Evolutionary conservation across 2,113 vertebrate genomes (phyloP), one percentile per base, ranked within the genome.

Genomic region (Clarias macrocephalus): DNA sequence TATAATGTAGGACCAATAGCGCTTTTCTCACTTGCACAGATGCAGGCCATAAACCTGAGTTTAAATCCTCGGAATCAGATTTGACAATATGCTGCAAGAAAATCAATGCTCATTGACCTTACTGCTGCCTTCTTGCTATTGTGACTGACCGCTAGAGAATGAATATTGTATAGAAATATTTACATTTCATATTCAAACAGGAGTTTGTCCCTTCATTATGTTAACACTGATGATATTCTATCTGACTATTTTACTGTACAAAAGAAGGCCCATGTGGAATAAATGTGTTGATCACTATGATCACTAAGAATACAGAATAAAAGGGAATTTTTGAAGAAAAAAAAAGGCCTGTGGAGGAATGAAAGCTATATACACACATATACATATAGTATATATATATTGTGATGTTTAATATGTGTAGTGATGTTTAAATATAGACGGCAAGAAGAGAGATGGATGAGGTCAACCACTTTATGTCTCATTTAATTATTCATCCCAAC

Each of bases 51-150:
- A 82, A 85, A 80, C 87, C 91, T 85, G 77, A 89, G 33, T 87
- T 87, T 79, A 88, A 91, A 83, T 89, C 85, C 89, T 88, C 90
- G 89, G 84, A 85, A 90, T 85, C 88, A 76, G 89, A 87, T 89
- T 59, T 90, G 89, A 85, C 80, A 89, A 85, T 83, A 72, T 90
- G 87, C 89, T 88, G 90, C 84, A 90, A 91, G 89, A 92, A 93
- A 94, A 95, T 95, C 94, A 93, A 95, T 95, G 92, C 85, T 88
- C 91, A 92, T 89, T 94, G 93, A 95, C 94, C 93, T 93, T 91
- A 93, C 88, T 86, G 83, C 88, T 92, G 91, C 92, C 91, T 85
- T 80, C 73, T 88, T 89, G 88, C 80, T 88, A 85, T 82, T 92
- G 92, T 87, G 88, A 90, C 91, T 92, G 92, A 93, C 92, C 92